phyloP scores from a whole-genome alignment of 2,888 invertebrate species.

The Rotaria magnacalcarata region DNA sequence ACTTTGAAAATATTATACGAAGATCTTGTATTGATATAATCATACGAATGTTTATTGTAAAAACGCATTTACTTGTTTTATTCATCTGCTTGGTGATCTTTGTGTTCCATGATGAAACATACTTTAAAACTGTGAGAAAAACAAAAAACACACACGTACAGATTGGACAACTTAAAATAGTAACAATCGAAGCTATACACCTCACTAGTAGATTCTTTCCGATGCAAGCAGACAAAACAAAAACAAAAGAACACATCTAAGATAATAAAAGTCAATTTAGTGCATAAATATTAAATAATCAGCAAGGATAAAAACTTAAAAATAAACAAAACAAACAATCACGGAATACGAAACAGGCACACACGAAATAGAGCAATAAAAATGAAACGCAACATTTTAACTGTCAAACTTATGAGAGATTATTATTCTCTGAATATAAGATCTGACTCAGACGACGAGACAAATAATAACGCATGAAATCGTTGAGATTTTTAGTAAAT shows the following conservation, averaged over 20 bases:
- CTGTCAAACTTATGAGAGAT: background rate
- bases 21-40: no score
- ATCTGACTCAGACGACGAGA: constrained; percentile 1
- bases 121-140: background rate
- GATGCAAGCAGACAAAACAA: background rate
- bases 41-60: no score
- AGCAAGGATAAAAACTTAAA: background rate
- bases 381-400: background rate
- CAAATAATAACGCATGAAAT: no score
- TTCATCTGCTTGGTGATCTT: background rate
- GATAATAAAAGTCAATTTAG: background rate
- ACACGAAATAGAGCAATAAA: background rate
- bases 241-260: background rate
- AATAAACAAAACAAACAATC: background rate
- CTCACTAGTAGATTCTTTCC: background rate
- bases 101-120: background rate
- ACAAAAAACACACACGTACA: no score
- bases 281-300: background rate
- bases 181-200: background rate
- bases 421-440: background rate
- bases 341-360: background rate
- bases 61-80: background rate
- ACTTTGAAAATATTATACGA: no score
- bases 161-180: background rate
- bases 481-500: no score